Percentiles rank a stretch among this genome's conserved stretches.
phyloP scores from a whole-genome alignment of 2,888 invertebrate genomes.

The Lacanobia oleracea region DNA sequence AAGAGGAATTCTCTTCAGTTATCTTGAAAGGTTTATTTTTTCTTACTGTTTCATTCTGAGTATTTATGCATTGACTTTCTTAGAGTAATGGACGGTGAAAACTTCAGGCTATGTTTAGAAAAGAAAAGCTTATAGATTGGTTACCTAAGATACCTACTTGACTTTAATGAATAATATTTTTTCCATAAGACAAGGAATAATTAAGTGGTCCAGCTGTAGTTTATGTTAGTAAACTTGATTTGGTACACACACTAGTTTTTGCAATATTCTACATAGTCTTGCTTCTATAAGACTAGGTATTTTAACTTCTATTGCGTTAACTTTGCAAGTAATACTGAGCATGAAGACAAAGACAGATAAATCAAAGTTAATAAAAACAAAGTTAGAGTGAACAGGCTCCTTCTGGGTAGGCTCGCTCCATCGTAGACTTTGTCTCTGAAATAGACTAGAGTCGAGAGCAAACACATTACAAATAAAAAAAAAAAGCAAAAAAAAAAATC shows the following conservation, averaged over 20 bases:
- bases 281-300: background rate
- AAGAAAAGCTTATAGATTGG: background rate
- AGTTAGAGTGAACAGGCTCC: no score
- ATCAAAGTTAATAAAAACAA: no score
- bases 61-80: slow-evolving; percentile 42
- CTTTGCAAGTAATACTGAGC: background rate
- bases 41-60: slow-evolving; percentile 29
- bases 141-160: no score
- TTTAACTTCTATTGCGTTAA: background rate
- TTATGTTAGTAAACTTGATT: background rate
- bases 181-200: no score
- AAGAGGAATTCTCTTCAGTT: slow-evolving; percentile 22
- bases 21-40: slow-evolving; percentile 16
- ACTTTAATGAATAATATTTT: background rate
- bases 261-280: background rate
- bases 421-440: no score
- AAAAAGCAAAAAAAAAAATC: background rate
- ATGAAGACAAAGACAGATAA: background rate
- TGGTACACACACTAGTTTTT: background rate
- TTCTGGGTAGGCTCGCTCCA: no score
- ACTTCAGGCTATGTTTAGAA: background rate
- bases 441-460: no score
- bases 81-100: slow-evolving; percentile 5
- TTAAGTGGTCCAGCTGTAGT: no score
- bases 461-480: no score